These are phyloP conservation scores for Homarus gammarus DNA, from an alignment of 2,888 invertebrate genomes.

Conservation along the genomic window DNA sequence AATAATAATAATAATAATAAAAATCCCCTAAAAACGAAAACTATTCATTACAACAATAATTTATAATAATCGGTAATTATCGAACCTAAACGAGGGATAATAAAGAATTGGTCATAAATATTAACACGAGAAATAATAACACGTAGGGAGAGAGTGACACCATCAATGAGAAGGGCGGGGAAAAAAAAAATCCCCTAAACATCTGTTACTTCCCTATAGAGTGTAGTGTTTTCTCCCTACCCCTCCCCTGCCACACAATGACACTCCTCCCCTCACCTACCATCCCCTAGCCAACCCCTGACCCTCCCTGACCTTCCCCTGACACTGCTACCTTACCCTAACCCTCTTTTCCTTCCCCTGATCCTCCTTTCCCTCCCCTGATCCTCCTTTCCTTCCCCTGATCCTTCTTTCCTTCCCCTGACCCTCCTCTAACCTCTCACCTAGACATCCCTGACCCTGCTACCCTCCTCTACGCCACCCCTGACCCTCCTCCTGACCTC, in stretches of 20 bases:
- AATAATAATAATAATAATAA: neutral
- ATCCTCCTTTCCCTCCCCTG: neutral
- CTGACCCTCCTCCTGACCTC: no score
- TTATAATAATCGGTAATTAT: no score
- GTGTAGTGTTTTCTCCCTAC: no score
- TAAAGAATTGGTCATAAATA: no score
- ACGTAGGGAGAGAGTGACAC: neutral
- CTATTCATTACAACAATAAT: neutral
- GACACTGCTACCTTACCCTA: neutral
- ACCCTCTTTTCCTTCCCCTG: neutral
- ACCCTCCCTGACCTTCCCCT: neutral
- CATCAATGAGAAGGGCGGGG: neutral
- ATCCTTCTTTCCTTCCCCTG: neutral
- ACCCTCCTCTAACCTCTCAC: neutral
- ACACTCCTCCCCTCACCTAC: neutral
- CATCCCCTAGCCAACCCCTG: no score
- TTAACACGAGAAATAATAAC: neutral
- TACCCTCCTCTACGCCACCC: no score
- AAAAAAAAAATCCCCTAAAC: constrained; percentile 8
- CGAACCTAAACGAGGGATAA: no score
- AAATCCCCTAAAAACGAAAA: neutral
- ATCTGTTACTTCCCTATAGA: neutral
- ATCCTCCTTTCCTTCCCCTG: neutral
- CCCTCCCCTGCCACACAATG: neutral
- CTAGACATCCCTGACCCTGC: no score